A percentile compares a stretch with the other conserved stretches of the same genome.
phyloP scores from a whole-genome alignment of 1,140 invertebrate genomes.

The Panulirus ornatus region DNA sequence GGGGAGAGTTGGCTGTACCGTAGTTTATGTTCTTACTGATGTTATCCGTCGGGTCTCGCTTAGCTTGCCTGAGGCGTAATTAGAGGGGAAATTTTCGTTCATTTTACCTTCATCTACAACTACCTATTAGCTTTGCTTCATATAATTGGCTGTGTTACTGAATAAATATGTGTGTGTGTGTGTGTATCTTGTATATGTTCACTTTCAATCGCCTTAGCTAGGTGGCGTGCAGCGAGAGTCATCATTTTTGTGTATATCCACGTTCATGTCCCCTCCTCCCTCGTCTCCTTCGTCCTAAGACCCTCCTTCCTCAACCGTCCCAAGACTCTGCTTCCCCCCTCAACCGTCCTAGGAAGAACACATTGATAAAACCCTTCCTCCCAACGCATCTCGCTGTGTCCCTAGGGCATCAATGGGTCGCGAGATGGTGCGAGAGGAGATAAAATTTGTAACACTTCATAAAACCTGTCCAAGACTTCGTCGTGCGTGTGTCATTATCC shows the following conservation, averaged over 20 bases:
- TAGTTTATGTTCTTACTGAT: background rate
- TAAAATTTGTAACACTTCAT: conserved; percentile 63
- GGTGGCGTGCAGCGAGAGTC: background rate
- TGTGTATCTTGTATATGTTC: no score
- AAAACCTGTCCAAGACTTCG: conserved; percentile 24
- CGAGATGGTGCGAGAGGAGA: conserved; percentile 19
- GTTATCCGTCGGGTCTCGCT: background rate
- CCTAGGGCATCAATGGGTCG: conserved; percentile 59
- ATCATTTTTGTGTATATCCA: conserved; percentile 42
- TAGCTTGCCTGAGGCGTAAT: background rate
- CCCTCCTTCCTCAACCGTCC: background rate
- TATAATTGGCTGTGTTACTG: no score
- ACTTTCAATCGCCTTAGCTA: no score
- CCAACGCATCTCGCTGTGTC: background rate
- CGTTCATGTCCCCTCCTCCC: background rate
- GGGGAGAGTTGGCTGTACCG: background rate
- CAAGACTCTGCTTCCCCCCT: background rate
- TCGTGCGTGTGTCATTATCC: conserved; percentile 20
- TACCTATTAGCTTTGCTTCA: no score
- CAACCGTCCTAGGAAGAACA: no score
- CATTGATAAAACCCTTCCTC: no score
- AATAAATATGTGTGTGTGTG: background rate
- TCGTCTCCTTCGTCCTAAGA: background rate
- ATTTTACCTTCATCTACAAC: no score
- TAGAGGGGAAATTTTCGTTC: background rate